Evolutionary conservation across 2,113 vertebrate genomes (phyloP).

Genomic region (Platichthys flesus): DNA sequence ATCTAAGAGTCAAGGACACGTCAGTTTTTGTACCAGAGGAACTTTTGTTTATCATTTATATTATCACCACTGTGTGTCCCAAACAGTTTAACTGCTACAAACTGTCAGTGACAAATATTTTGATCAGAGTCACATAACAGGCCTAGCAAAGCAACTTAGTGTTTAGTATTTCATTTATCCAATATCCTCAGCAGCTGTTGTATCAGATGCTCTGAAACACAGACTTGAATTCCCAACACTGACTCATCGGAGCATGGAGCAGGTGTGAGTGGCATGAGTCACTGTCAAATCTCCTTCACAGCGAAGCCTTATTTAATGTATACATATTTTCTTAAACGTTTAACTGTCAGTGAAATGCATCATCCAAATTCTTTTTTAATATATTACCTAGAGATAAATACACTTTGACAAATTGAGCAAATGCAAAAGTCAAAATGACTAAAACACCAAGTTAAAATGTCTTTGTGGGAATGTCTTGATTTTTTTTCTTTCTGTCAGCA

Average conservation of each 20-base stretch:
- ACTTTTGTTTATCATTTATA: not conserved
- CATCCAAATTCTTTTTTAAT: not conserved
- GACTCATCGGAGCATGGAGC: slow-evolving; percentile 19
- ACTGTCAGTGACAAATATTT: slow-evolving; percentile 4
- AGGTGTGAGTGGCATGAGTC: slow-evolving; percentile 23
- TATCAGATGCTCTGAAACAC: slow-evolving; percentile 30
- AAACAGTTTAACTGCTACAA: not conserved
- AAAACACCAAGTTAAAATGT: too few relatives aligned
- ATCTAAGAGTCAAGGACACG: slow-evolving; percentile 14
- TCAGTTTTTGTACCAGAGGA: not conserved
- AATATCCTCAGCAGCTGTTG: slow-evolving; percentile 27
- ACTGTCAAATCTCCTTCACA: slow-evolving; percentile 8
- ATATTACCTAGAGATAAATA: not conserved
- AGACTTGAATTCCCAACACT: slow-evolving; percentile 20
- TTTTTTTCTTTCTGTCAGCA: not conserved
- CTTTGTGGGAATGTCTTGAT: not conserved
- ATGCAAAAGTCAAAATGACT: too few relatives aligned
- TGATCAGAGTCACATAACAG: slow-evolving; percentile 1
- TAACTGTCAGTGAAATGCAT: not conserved
- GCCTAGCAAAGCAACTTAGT: slow-evolving; percentile 1
- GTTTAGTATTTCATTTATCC: slow-evolving; percentile 18
- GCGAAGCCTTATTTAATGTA: not conserved
- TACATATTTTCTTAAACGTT: not conserved
- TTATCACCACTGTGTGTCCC: not conserved
- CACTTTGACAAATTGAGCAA: too few relatives aligned